Conservation (phyloP, 2,888 invertebrate species). For the Tanytarsus gracilentus region DNA sequence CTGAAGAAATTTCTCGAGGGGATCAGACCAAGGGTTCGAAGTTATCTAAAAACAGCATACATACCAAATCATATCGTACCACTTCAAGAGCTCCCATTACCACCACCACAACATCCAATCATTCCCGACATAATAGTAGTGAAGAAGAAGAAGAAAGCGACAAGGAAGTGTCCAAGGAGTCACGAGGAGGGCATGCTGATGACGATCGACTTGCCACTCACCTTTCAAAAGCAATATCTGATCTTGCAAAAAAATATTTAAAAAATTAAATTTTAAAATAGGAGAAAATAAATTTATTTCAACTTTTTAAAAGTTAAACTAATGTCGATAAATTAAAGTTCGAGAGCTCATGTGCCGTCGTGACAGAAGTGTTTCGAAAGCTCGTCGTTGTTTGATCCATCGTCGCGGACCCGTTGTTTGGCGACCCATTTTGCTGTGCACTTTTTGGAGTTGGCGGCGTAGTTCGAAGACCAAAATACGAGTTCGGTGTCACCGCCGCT, state of each 20-base stretch:
- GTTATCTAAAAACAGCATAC: neutral
- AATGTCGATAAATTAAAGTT: slow-evolving; percentile 18
- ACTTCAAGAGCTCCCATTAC: neutral
- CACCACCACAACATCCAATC: slow-evolving; percentile 1
- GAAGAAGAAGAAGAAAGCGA: neutral
- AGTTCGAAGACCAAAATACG: slow-evolving; percentile 39
- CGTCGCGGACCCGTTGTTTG: slow-evolving; percentile 9
- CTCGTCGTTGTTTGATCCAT: slow-evolving; percentile 21
- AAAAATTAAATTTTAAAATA: slow-evolving; percentile 3
- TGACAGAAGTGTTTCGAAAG: slow-evolving; percentile 13
- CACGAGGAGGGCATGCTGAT: neutral
- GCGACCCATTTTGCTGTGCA: slow-evolving; percentile 21
- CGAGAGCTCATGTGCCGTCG: slow-evolving; percentile 19
- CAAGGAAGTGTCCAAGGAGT: neutral
- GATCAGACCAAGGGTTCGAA: neutral
- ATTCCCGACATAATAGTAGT: neutral
- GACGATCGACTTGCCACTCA: slow-evolving; percentile 23
- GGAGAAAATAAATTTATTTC: neutral
- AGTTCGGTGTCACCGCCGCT: slow-evolving; percentile 41
- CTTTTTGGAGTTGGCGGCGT: slow-evolving; percentile 43
- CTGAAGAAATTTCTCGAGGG: slow-evolving; percentile 5
- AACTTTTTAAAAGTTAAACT: slow-evolving; percentile 13
- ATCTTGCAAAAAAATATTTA: slow-evolving; percentile 4
- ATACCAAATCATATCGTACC: neutral
- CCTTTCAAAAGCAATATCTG: slow-evolving; percentile 20